Percentiles rank a stretch among this genome's conserved stretches.
phyloP scores from a whole-genome alignment of 2,888 invertebrate genomes.

The Orgyia antiqua region DNA sequence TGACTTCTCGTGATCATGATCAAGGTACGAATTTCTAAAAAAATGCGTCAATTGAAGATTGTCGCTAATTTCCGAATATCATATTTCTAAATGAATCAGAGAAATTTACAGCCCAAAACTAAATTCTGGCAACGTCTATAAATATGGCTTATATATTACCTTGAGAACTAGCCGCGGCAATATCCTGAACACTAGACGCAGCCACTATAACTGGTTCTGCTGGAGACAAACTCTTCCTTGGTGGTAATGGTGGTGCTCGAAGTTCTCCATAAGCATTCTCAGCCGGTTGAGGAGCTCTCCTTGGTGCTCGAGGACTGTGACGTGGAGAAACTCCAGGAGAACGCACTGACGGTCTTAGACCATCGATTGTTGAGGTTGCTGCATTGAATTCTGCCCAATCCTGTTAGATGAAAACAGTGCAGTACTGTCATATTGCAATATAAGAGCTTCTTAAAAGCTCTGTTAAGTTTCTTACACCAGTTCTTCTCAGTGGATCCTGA shows the following conservation, averaged over 20 bases:
- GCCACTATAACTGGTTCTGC: conserved; percentile 51
- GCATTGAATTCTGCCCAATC: conserved; percentile 82
- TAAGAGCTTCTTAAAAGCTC: too few relatives aligned
- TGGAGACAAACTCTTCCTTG: conserved; percentile 75
- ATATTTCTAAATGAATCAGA: too few relatives aligned
- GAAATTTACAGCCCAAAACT: too few relatives aligned
- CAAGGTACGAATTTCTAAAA: too few relatives aligned
- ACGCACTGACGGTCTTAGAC: conserved; percentile 63
- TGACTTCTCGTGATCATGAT: too few relatives aligned
- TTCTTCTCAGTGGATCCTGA: too few relatives aligned
- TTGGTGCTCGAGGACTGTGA: conserved; percentile 56
- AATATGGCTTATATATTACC: conserved; percentile 32
- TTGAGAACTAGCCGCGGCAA: conserved; percentile 47
- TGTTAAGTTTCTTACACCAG: too few relatives aligned
- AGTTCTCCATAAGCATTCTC: conserved; percentile 69
- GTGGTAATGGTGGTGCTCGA: conserved; percentile 74
- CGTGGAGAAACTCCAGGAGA: conserved; percentile 80
- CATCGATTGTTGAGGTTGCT: conserved; percentile 80
- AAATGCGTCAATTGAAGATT: too few relatives aligned
- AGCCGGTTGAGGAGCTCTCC: conserved; percentile 36
- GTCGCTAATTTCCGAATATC: too few relatives aligned
- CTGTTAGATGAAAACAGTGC: conserved; percentile 38
- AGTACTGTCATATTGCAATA: too few relatives aligned
- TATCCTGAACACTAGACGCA: conserved; percentile 64
- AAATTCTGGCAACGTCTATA: too few relatives aligned